Percentiles rank a stretch among this genome's conserved stretches.
These are phyloP conservation scores for Cebidichthys violaceus DNA, from an alignment of 2,113 vertebrate genomes.

Conservation along the genomic window DNA sequence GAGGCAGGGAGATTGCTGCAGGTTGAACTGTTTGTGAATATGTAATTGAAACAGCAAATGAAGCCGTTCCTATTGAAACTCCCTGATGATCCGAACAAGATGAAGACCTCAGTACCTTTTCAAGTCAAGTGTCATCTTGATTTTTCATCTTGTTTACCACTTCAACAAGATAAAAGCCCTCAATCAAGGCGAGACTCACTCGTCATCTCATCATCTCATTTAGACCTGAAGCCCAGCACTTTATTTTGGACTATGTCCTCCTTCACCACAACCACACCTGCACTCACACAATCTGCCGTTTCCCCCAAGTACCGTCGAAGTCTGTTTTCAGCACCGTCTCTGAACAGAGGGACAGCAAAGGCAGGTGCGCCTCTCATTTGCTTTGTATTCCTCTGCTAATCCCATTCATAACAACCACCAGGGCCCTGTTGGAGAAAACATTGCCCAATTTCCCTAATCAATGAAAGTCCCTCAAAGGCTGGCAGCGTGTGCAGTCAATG, in stretches of 20 bases:
- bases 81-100: neutral
- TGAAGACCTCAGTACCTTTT: neutral
- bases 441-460: conserved; percentile 77
- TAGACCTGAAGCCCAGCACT: conserved; percentile 19
- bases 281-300: conserved; percentile 10
- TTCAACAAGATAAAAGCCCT: conserved; percentile 35
- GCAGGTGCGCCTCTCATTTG: conserved; percentile 69
- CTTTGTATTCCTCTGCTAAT: conserved; percentile 68
- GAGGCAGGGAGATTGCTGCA: neutral
- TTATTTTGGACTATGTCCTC: conserved; percentile 6
- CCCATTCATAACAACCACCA: conserved; percentile 69
- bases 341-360: conserved; percentile 37
- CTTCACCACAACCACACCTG: conserved; percentile 37
- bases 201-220: conserved; percentile 40
- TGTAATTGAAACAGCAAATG: neutral
- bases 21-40: conserved; percentile 16
- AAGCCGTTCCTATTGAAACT: neutral
- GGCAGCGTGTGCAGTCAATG: conserved; percentile 47
- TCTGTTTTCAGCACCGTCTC: conserved; percentile 25
- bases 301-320: conserved; percentile 18
- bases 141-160: conserved; percentile 21
- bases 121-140: conserved; percentile 10
- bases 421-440: conserved; percentile 70
- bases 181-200: conserved; percentile 27
- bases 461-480: conserved; percentile 66